Conservation (phyloP, 2,888 invertebrate species). For the Choreutis nemorana region DNA sequence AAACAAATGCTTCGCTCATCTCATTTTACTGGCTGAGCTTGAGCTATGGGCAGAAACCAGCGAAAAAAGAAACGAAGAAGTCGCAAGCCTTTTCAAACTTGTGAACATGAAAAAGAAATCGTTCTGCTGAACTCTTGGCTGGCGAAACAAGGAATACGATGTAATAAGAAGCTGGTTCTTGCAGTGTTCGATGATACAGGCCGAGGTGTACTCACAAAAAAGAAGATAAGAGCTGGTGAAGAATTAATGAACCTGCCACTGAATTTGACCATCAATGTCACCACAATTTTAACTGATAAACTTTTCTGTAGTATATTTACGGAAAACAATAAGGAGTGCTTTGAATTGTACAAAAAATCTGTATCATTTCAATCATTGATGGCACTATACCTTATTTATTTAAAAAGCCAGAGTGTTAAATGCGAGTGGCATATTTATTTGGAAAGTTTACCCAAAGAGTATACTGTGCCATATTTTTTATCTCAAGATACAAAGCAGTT, state of each 20-base stretch:
- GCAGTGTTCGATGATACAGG: conserved; percentile 72
- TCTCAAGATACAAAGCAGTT: conserved; percentile 55
- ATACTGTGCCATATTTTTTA: conserved; percentile 75
- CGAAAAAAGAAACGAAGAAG: conserved; percentile 38
- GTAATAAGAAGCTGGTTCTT: conserved; percentile 63
- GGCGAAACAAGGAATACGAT: conserved; percentile 58
- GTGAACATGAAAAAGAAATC: conserved; percentile 37
- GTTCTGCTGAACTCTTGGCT: conserved; percentile 65
- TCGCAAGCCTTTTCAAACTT: conserved; percentile 25
- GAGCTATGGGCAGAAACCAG: conserved; percentile 65
- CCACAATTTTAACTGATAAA: conserved; percentile 61
- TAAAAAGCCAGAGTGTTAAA: conserved; percentile 61
- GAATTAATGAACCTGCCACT: conserved; percentile 69
- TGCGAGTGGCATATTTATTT: conserved; percentile 73
- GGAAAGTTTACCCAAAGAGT: conserved; percentile 71
- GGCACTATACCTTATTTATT: conserved; percentile 75
- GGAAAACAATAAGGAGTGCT: conserved; percentile 48
- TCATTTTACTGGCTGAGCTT: too few relatives aligned
- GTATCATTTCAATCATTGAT: conserved; percentile 76
- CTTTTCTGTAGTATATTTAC: conserved; percentile 57
- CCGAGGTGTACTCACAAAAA: conserved; percentile 75
- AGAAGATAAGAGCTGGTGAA: conserved; percentile 61
- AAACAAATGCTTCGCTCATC: too few relatives aligned
- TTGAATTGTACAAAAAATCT: conserved; percentile 31
- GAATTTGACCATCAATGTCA: conserved; percentile 65